phyloP scores from a whole-genome alignment of 2,888 invertebrate species.

The Homarus gammarus region DNA sequence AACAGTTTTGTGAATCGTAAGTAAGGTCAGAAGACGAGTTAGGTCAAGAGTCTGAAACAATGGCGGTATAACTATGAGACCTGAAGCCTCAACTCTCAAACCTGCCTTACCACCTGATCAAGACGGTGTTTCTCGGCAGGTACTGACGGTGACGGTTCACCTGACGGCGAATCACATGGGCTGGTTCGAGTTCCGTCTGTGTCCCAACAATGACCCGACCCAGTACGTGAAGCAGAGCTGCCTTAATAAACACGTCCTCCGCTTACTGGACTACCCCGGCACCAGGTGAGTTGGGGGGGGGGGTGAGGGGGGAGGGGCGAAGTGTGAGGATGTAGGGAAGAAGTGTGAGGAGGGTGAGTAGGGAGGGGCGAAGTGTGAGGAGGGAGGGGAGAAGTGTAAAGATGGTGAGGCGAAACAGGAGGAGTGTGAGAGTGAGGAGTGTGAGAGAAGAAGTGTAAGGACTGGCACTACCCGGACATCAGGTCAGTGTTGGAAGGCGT shows the following conservation, averaged over 20 bases:
- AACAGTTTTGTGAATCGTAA: too few relatives aligned
- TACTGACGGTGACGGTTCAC: constrained; percentile 76
- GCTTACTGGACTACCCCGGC: constrained; percentile 79
- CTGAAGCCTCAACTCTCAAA: too few relatives aligned
- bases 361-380: not conserved
- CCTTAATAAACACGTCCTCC: constrained; percentile 86
- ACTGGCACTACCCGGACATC: too few relatives aligned
- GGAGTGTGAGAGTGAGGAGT: not conserved
- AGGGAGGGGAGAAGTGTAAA: not conserved
- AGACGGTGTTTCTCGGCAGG: too few relatives aligned
- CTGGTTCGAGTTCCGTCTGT: constrained; percentile 76
- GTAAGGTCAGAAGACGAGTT: too few relatives aligned
- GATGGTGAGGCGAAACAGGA: too few relatives aligned
- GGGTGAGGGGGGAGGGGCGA: not conserved
- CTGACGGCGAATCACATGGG: constrained; percentile 80
- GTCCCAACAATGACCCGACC: constrained; percentile 79
- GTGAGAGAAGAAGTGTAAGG: too few relatives aligned
- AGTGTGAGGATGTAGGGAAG: not conserved
- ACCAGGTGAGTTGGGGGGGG: constrained; percentile 25
- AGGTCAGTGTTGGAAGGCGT: too few relatives aligned
- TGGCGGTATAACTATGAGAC: too few relatives aligned
- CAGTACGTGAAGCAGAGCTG: constrained; percentile 84
- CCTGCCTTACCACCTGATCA: too few relatives aligned
- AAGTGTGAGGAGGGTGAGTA: not conserved
- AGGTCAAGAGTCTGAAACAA: too few relatives aligned